Percentiles rank a stretch among this genome's conserved stretches.
Evolutionary conservation across 2,888 invertebrate genomes (phyloP).

Genomic region (Horisme vitalbata): DNA sequence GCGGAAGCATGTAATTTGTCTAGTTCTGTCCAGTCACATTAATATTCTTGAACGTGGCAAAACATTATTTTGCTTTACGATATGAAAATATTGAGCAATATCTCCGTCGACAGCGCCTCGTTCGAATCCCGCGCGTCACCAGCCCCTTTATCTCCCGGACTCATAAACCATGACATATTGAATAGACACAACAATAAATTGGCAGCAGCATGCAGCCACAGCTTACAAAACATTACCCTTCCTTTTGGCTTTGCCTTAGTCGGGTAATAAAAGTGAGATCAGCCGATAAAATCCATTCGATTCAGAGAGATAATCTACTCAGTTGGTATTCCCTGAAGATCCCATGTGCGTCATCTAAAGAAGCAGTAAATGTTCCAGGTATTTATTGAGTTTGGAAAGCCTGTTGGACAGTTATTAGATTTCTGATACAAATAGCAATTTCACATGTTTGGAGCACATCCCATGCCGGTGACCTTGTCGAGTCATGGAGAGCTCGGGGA

Average conservation of each 20-base stretch:
- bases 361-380: not conserved
- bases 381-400: constrained; percentile 10
- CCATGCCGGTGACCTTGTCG: not conserved
- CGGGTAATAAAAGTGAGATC: not conserved
- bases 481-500: too few species aligned
- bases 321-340: not conserved
- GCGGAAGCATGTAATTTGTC: constrained; percentile 3
- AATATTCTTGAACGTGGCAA: constrained; percentile 10
- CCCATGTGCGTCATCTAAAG: constrained; percentile 1
- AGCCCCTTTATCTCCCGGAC: not conserved
- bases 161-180: too few species aligned
- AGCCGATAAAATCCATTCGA: not conserved
- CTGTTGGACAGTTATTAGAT: constrained; percentile 13
- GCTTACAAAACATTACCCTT: too few species aligned
- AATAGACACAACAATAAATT: too few species aligned
- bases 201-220: too few species aligned
- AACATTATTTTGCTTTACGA: not conserved
- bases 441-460: not conserved
- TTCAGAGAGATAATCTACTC: not conserved
- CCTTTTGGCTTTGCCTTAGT: too few species aligned
- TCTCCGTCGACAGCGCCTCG: constrained; percentile 5
- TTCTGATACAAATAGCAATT: constrained; percentile 4
- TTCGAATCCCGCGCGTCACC: constrained; percentile 2
- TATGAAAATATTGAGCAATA: not conserved
- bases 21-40: not conserved